Percentiles rank a stretch among this genome's conserved stretches.
Conservation (phyloP, 64 coral and sea anemone species). For the Pocillopora damicornis region DNA sequence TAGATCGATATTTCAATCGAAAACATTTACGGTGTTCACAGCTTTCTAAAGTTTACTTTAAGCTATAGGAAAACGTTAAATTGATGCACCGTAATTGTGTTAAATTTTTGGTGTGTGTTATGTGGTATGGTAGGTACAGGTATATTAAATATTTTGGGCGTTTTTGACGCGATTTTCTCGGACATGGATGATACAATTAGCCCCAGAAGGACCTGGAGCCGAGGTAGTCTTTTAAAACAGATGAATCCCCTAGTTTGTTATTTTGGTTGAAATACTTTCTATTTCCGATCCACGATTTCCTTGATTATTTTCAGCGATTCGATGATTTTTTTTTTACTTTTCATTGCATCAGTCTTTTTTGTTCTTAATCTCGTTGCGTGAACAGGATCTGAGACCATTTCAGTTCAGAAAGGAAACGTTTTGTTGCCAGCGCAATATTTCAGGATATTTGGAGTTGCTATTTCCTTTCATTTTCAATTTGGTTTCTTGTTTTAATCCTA, state of each 20-base stretch:
- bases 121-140: too few species aligned
- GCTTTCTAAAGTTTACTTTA: too few species aligned
- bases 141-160: too few species aligned
- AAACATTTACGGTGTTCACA: too few species aligned
- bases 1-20: too few species aligned
- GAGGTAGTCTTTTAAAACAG: neutral
- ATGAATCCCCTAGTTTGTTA: neutral
- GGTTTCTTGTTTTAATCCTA: neutral
- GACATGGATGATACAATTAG: too few species aligned
- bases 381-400: neutral
- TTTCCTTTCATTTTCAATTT: neutral
- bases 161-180: too few species aligned
- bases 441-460: neutral
- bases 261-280: neutral
- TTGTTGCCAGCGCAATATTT: neutral
- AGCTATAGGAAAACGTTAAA: too few species aligned
- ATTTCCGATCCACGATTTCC: neutral
- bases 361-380: neutral
- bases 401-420: neutral
- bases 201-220: neutral
- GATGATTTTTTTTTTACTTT: neutral
- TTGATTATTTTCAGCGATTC: neutral
- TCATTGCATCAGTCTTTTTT: neutral
- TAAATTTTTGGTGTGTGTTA: too few species aligned
- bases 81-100: too few species aligned